Conservation (phyloP, 2,113 vertebrate species). For the Puma concolor region DNA sequence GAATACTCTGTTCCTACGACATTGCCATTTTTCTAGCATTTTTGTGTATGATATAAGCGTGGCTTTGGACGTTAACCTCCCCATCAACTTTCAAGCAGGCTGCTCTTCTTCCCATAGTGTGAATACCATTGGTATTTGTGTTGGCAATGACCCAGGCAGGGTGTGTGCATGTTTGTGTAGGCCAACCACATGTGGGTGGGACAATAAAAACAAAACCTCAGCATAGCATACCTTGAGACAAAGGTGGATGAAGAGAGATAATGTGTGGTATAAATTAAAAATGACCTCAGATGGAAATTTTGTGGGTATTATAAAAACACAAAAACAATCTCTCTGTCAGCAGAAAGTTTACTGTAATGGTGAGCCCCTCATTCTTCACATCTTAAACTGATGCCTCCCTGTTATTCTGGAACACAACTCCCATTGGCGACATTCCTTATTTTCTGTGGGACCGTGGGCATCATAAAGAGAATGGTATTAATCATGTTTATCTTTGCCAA, state of each 20-base stretch:
- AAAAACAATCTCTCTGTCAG: constrained; percentile 61
- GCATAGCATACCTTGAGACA: constrained; percentile 55
- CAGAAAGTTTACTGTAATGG: neutral
- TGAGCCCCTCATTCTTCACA: neutral
- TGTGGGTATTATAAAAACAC: constrained; percentile 37
- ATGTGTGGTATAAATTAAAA: constrained; percentile 55
- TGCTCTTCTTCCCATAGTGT: neutral
- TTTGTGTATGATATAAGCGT: fast-evolving
- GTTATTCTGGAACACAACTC: neutral
- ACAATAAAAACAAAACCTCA: constrained; percentile 62
- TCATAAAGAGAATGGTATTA: neutral
- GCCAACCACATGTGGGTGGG: constrained; percentile 53
- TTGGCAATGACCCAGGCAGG: constrained; percentile 39
- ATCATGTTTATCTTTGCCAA: neutral
- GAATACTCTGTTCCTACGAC: neutral
- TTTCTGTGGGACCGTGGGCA: neutral
- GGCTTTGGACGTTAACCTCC: neutral
- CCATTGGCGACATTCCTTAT: neutral
- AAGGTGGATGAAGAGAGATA: constrained; percentile 66
- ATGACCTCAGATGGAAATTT: constrained; percentile 68
- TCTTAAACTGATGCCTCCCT: neutral
- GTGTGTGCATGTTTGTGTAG: constrained; percentile 49
- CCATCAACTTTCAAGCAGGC: neutral
- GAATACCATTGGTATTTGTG: constrained; percentile 57
- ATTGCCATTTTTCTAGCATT: neutral